Conservation (phyloP, 1,140 invertebrate genomes). For the Bombus pascuorum region DNA sequence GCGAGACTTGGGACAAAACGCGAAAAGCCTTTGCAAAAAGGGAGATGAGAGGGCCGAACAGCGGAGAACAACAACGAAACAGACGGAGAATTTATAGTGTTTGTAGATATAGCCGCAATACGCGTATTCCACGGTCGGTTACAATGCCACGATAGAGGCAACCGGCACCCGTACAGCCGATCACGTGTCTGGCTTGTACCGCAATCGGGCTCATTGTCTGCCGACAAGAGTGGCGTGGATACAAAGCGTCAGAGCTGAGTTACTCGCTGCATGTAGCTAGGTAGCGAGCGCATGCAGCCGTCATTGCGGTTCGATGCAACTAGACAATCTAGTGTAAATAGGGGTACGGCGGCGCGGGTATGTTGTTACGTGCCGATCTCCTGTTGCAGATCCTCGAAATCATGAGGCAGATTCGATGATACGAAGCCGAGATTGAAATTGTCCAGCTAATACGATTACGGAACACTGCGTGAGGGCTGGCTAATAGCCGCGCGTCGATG, state of each 20-base stretch:
- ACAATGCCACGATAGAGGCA: slow-evolving; percentile 37
- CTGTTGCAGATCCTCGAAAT: slow-evolving; percentile 19
- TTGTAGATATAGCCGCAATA: slow-evolving; percentile 35
- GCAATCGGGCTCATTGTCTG: slow-evolving; percentile 64
- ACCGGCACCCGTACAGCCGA: slow-evolving; percentile 42
- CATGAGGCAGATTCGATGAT: slow-evolving; percentile 20
- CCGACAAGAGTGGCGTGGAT: slow-evolving; percentile 32
- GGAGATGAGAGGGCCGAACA: neutral
- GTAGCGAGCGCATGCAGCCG: neutral
- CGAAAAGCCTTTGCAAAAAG: neutral
- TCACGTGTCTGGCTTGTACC: slow-evolving; percentile 58
- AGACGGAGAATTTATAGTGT: slow-evolving; percentile 28
- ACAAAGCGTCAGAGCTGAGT: slow-evolving; percentile 44
- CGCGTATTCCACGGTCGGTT: slow-evolving; percentile 19
- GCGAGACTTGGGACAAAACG: slow-evolving; percentile 8
- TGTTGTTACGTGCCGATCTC: slow-evolving; percentile 24
- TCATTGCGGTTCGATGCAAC: slow-evolving; percentile 36
- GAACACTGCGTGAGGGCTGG: neutral
- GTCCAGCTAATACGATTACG: slow-evolving; percentile 35
- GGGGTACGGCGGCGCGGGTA: neutral
- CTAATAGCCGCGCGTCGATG: neutral
- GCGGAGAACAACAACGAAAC: neutral
- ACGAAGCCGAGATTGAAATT: slow-evolving; percentile 30
- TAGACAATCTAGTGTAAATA: slow-evolving; percentile 37
- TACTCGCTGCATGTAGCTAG: neutral